A percentile compares a stretch with the other conserved stretches of the same genome.
These are phyloP conservation scores for Furcifer pardalis DNA, from an alignment of 2,797 vertebrate genomes.

Conservation along the genomic window DNA sequence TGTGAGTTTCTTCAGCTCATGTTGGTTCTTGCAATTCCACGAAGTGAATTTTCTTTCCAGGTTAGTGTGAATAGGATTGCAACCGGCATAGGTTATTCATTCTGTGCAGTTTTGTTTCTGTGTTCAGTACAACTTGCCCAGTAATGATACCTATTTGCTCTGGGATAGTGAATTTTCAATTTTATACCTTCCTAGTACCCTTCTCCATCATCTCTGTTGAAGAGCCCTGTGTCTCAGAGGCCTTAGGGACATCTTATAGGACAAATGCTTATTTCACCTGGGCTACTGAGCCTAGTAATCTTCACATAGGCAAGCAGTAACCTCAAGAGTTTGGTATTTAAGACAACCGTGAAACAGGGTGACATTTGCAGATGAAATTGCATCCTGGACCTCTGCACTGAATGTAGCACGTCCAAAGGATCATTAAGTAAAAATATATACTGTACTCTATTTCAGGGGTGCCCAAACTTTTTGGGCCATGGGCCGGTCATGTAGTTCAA, in stretches of 20 bases:
- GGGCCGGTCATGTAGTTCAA: no score
- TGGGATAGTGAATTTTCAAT: neutral
- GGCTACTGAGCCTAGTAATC: neutral
- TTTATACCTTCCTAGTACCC: neutral
- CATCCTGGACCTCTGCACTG: neutral
- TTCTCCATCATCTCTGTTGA: no score
- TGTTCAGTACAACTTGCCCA: neutral
- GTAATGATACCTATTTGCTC: neutral
- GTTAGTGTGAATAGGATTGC: neutral
- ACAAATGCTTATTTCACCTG: neutral
- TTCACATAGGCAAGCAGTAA: neutral
- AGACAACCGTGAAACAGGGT: neutral
- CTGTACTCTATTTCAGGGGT: no score
- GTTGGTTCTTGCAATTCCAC: neutral
- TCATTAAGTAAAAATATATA: neutral
- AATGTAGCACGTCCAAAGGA: neutral
- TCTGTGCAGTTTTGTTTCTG: neutral
- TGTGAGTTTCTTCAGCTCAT: neutral
- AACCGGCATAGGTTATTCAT: neutral
- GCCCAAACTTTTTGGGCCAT: no score
- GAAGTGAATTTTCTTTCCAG: neutral
- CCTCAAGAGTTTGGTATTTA: neutral
- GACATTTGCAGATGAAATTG: neutral
- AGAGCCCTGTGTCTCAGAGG: neutral
- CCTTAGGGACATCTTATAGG: no score